Conservation (phyloP, 2,888 invertebrate species). For the Tipula helvola region DNA sequence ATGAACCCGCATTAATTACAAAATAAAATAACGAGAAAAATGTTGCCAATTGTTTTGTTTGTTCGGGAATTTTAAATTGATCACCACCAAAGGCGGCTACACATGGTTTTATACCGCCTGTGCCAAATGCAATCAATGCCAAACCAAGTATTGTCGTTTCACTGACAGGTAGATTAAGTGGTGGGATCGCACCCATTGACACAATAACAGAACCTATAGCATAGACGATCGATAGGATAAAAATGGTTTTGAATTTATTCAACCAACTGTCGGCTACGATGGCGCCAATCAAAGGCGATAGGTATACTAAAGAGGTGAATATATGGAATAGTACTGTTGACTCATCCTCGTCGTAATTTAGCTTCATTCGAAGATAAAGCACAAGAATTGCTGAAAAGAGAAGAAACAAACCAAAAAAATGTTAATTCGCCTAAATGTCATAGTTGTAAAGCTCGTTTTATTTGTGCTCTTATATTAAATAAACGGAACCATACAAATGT, state of each 20-base stretch:
- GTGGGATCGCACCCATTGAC: conserved; percentile 53
- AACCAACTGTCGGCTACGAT: conserved; percentile 78
- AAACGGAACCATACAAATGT: too few species aligned
- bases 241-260: conserved; percentile 55
- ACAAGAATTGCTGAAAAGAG: conserved; percentile 61
- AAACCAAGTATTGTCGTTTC: conserved; percentile 47
- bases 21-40: conserved; percentile 89
- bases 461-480: too few species aligned
- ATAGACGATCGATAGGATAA: conserved; percentile 80
- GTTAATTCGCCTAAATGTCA: background rate
- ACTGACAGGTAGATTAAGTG: conserved; percentile 45
- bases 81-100: conserved; percentile 86
- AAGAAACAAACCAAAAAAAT: background rate
- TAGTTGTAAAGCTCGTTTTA: too few species aligned
- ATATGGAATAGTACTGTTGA: conserved; percentile 73
- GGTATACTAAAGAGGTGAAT: conserved; percentile 75
- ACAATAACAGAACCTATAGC: conserved; percentile 70
- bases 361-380: conserved; percentile 63
- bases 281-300: conserved; percentile 78
- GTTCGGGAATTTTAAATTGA: conserved; percentile 65
- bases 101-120: conserved; percentile 85
- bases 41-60: conserved; percentile 58
- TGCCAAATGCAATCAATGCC: conserved; percentile 64
- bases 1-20: conserved; percentile 75
- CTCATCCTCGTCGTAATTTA: conserved; percentile 50